phyloP scores from a whole-genome alignment of 2,888 invertebrate species.

The Nomada lathburiana region DNA sequence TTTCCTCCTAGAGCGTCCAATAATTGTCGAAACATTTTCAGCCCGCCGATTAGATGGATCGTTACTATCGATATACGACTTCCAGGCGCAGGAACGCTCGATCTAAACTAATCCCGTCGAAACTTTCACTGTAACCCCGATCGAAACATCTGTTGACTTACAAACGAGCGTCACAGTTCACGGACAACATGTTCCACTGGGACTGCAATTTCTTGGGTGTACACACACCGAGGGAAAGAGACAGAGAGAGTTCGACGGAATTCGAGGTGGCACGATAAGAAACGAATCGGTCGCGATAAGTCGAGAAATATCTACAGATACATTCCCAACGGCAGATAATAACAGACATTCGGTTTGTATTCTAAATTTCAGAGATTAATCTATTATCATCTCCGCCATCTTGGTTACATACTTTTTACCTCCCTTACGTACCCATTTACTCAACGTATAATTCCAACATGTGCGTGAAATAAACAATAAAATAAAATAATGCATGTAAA shows the following conservation, averaged over 20 bases:
- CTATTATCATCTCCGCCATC: too few species aligned
- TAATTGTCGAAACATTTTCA: slow-evolving; percentile 69
- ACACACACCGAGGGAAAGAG: not conserved
- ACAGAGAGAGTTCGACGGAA: slow-evolving; percentile 37
- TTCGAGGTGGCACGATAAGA: slow-evolving; percentile 62
- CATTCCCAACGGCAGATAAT: not conserved
- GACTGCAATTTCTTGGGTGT: slow-evolving; percentile 11
- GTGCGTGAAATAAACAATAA: too few species aligned
- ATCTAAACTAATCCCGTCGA: not conserved
- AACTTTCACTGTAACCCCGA: not conserved
- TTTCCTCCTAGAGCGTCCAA: slow-evolving; percentile 67
- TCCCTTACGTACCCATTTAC: not conserved
- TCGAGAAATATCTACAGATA: slow-evolving; percentile 53
- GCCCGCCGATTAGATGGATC: not conserved
- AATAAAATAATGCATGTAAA: too few species aligned
- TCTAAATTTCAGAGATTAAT: not conserved
- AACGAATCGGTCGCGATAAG: slow-evolving; percentile 63
- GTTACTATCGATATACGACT: not conserved
- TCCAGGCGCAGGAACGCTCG: not conserved
- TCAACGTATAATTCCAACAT: not conserved
- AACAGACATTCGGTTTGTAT: not conserved
- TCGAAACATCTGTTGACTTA: slow-evolving; percentile 2
- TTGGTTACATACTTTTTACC: too few species aligned
- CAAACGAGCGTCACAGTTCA: not conserved
- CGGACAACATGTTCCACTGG: not conserved